These are phyloP conservation scores for Hypomesus transpacificus DNA, from an alignment of 2,113 vertebrate genomes.

Conservation along the genomic window DNA sequence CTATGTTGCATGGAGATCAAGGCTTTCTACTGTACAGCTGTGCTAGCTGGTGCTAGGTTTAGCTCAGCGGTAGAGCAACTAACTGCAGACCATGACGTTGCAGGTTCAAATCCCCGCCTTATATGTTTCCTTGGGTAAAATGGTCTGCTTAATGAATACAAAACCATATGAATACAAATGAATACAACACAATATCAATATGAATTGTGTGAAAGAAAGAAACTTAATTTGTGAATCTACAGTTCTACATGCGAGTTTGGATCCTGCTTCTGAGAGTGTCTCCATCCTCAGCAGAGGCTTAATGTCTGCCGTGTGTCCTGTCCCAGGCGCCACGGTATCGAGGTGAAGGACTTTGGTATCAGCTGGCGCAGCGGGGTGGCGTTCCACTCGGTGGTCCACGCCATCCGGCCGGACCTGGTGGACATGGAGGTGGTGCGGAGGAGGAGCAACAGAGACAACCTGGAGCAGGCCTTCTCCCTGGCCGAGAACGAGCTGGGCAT, in stretches of 20 bases:
- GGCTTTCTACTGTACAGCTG: no score
- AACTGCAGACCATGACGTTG: no score
- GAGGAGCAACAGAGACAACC: conserved; percentile 84
- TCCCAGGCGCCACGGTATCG: conserved; percentile 81
- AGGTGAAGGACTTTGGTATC: conserved; percentile 92
- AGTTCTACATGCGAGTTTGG: no score
- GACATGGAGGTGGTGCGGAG: conserved; percentile 83
- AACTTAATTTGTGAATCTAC: no score
- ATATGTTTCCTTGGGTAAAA: no score
- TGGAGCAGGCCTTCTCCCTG: conserved; percentile 88
- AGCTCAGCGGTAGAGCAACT: no score
- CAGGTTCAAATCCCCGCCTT: not conserved
- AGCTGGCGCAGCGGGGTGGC: conserved; percentile 93
- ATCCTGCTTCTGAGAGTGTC: no score
- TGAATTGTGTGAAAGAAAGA: no score
- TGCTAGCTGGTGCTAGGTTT: no score
- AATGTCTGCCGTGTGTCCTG: not conserved
- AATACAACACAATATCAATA: no score
- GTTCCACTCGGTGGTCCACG: conserved; percentile 89
- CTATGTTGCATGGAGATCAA: conserved; percentile 57
- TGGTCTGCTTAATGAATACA: no score
- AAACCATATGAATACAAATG: no score
- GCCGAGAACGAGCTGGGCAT: conserved; percentile 93
- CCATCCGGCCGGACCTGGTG: conserved; percentile 91
- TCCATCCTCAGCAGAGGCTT: not conserved